These are phyloP conservation scores for Sthenelais limicola DNA, from an alignment of 2,888 invertebrate species.

Conservation along the genomic window DNA sequence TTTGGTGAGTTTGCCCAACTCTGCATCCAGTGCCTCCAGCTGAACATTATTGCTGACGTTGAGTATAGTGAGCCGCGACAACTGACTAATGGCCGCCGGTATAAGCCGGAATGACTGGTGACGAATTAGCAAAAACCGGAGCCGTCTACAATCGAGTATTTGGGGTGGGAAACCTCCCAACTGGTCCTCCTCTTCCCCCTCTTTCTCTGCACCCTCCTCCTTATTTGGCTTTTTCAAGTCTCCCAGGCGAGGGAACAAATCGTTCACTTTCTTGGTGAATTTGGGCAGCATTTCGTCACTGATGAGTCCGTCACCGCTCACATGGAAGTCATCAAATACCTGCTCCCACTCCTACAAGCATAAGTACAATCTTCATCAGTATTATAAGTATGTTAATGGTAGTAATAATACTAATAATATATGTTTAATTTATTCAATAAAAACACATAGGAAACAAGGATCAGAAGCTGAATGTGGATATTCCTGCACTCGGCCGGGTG, in stretches of 20 bases:
- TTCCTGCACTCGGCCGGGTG: no score
- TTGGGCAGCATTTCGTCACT: conserved; percentile 10
- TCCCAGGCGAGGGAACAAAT: conserved; percentile 8
- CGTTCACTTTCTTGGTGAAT: neutral
- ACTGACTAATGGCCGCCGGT: conserved; percentile 59
- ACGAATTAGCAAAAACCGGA: conserved; percentile 59
- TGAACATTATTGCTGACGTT: conserved; percentile 58
- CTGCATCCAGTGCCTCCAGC: conserved; percentile 56
- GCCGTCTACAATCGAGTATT: conserved; percentile 56
- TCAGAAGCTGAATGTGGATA: no score
- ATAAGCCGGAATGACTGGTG: conserved; percentile 63
- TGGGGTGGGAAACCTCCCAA: conserved; percentile 63
- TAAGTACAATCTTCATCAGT: neutral
- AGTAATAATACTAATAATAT: neutral
- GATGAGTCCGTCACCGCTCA: neutral
- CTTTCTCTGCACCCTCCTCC: no score
- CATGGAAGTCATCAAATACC: conserved; percentile 26
- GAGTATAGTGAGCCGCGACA: conserved; percentile 56
- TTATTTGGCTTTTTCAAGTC: no score
- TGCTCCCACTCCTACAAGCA: conserved; percentile 16
- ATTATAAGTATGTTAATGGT: neutral
- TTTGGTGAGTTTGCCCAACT: conserved; percentile 53
- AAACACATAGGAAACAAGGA: no score
- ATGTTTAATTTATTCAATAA: no score
- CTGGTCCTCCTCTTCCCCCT: conserved; percentile 38